Conservation (phyloP, 2,797 vertebrate genomes). For the Hypotaenidia okinawae region DNA sequence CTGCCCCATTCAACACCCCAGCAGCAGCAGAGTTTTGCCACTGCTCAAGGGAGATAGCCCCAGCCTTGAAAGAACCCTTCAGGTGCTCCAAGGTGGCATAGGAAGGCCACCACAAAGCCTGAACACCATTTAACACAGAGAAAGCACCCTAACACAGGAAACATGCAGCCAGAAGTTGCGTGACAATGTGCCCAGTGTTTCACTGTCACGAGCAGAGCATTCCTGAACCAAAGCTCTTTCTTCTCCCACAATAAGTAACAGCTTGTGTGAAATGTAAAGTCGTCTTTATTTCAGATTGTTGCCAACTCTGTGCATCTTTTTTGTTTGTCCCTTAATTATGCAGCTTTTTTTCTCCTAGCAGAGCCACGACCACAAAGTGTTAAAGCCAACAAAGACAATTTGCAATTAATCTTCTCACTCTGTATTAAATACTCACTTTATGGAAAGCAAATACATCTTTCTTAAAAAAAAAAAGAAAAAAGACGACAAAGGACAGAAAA, state of each 20-base stretch:
- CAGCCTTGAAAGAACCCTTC: neutral
- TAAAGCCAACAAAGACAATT: constrained; percentile 35
- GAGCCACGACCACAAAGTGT: neutral
- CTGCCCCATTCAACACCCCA: neutral
- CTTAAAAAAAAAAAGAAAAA: neutral
- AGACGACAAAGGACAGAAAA: neutral
- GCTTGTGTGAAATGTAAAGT: neutral
- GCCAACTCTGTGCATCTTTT: neutral
- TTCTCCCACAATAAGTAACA: neutral
- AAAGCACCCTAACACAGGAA: neutral
- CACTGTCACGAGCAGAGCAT: neutral
- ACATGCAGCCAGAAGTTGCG: neutral
- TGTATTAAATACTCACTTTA: constrained; percentile 52
- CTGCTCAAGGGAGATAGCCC: neutral
- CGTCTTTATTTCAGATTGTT: neutral
- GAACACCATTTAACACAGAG: neutral
- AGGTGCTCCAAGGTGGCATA: neutral
- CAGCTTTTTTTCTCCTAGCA: neutral
- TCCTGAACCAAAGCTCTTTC: neutral
- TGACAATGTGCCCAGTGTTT: rapidly evolving
- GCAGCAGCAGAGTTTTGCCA: neutral
- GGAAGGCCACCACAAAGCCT: neutral
- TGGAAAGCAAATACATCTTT: constrained; percentile 51
- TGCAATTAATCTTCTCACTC: constrained; percentile 27
- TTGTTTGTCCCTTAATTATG: neutral